Percentiles rank a stretch among this genome's conserved stretches.
phyloP scores from a whole-genome alignment of 1,140 invertebrate species.

The Halictus rubicundus region DNA sequence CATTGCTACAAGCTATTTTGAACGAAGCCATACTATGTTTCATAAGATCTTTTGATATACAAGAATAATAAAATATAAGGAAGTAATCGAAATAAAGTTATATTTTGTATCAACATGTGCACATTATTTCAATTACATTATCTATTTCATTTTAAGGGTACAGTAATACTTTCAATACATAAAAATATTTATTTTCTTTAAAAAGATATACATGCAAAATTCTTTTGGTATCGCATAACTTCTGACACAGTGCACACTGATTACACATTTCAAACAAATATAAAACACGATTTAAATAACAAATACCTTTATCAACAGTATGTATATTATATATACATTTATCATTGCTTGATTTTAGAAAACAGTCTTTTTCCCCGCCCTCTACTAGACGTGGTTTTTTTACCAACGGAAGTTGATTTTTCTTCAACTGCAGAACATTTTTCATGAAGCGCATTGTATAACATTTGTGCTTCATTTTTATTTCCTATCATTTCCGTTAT shows the following conservation, averaged over 20 bases:
- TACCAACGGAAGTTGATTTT: slow-evolving; percentile 24
- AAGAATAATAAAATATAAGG: slow-evolving; percentile 6
- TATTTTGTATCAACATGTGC: background rate
- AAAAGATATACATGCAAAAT: slow-evolving; percentile 9
- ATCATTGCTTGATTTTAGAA: slow-evolving; percentile 68
- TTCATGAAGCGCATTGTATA: slow-evolving; percentile 84
- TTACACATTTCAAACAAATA: slow-evolving; percentile 18
- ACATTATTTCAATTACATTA: background rate
- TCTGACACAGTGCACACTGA: background rate
- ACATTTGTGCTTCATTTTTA: slow-evolving; percentile 82
- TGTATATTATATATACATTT: background rate
- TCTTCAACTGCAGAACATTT: slow-evolving; percentile 80
- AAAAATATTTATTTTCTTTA: slow-evolving; percentile 6
- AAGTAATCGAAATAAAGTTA: background rate
- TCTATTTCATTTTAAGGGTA: background rate
- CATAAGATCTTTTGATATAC: background rate
- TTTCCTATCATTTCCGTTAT: slow-evolving; percentile 85
- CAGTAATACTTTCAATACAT: background rate
- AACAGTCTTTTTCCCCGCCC: slow-evolving; percentile 71
- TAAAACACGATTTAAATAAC: slow-evolving; percentile 1
- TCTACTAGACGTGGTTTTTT: slow-evolving; percentile 65
- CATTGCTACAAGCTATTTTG: slow-evolving; percentile 25
- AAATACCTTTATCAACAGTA: background rate
- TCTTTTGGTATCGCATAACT: slow-evolving; percentile 17
- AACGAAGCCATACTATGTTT: slow-evolving; percentile 29